These are phyloP conservation scores for Sylvicapra grimmia DNA, from an alignment of 2,113 vertebrate species.

Conservation along the genomic window DNA sequence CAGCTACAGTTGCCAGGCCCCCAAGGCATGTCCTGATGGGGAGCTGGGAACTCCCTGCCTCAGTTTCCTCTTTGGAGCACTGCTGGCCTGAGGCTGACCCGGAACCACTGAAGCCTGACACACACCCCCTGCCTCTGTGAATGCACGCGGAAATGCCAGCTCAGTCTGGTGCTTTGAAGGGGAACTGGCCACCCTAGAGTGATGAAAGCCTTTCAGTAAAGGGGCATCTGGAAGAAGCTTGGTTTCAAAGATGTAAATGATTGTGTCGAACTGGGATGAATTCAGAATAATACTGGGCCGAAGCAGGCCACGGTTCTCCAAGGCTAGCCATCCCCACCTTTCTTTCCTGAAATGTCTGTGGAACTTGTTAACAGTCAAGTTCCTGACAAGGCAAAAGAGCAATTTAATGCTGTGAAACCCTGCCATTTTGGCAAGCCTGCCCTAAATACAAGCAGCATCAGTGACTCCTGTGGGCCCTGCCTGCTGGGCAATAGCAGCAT, in stretches of 20 bases:
- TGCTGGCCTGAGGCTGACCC: background rate
- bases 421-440: background rate
- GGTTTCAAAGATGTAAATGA: background rate
- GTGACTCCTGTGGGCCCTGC: background rate
- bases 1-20: background rate
- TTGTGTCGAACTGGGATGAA: background rate
- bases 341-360: background rate
- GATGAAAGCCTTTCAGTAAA: background rate
- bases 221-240: background rate
- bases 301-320: background rate
- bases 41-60: background rate
- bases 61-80: background rate
- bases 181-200: background rate
- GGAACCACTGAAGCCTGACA: background rate
- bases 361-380: slow-evolving; percentile 10
- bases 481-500: background rate
- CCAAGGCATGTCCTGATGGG: background rate
- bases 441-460: background rate
- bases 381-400: background rate
- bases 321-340: background rate
- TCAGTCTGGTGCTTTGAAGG: background rate
- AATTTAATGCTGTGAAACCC: background rate
- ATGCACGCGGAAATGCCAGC: background rate
- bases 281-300: background rate
- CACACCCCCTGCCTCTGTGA: background rate